Evolutionary conservation across 2,888 invertebrate species (phyloP).

Genomic region (Caenorhabditis wallacei): DNA sequence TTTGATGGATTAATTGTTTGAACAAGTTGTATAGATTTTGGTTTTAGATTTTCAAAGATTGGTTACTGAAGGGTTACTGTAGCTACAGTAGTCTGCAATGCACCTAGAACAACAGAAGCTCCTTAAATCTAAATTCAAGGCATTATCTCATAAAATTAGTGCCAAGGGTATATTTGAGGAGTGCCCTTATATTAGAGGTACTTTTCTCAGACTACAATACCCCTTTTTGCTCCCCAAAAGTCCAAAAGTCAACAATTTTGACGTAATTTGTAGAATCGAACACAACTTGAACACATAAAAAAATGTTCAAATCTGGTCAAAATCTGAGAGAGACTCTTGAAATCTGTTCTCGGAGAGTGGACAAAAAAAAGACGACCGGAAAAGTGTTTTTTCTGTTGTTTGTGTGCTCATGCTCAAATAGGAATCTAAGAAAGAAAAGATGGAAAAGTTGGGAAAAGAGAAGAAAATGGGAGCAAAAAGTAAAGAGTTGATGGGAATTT

Average conservation of each 20-base stretch:
- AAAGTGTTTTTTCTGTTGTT: conserved; percentile 28
- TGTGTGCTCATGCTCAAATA: conserved; percentile 39
- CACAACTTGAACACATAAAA: conserved; percentile 11
- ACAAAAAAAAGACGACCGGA: conserved; percentile 9
- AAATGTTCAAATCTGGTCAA: conserved; percentile 23
- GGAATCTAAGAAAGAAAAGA: conserved; percentile 7
- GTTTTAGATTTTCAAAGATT: background rate
- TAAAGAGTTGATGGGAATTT: conserved; percentile 31
- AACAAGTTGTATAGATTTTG: background rate
- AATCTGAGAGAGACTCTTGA: conserved; percentile 14
- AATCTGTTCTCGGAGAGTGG: background rate
- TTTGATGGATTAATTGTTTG: background rate
- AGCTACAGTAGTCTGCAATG: no score
- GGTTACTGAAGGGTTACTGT: no score
- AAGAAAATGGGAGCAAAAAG: background rate
- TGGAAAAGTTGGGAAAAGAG: background rate
- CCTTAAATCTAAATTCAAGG: no score
- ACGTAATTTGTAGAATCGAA: background rate
- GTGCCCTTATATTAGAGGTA: no score
- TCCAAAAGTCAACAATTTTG: background rate
- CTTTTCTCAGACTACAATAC: no score
- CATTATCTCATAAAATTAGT: no score
- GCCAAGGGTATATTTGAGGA: no score
- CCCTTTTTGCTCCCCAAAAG: background rate
- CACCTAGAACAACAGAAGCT: no score